Evolutionary conservation across 1,140 invertebrate species (phyloP).

Genomic region (Melipona quadrifasciata): DNA sequence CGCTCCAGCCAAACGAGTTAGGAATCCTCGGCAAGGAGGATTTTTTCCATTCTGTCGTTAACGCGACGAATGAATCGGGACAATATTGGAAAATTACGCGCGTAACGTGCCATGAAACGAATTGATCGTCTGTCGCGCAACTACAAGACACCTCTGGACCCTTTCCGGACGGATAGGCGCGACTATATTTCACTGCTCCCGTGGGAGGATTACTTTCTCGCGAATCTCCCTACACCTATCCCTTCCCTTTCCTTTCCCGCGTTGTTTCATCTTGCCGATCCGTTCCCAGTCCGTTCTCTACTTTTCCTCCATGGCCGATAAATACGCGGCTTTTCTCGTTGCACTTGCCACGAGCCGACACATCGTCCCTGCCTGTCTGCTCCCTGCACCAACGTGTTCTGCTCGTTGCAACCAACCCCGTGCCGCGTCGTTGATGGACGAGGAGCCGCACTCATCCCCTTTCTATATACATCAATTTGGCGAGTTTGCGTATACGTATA

Average conservation of each 20-base stretch:
- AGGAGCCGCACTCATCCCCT: conserved; percentile 39
- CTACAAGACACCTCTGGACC: not conserved
- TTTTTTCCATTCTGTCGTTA: conserved; percentile 17
- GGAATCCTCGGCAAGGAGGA: conserved; percentile 15
- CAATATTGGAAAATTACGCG: conserved; percentile 64
- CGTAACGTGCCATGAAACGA: conserved; percentile 63
- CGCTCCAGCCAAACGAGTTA: conserved; percentile 13
- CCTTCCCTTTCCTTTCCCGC: not conserved
- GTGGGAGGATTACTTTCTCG: conserved; percentile 51
- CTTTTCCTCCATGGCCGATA: conserved; percentile 39
- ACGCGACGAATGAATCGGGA: conserved; percentile 55
- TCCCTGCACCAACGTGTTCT: not conserved
- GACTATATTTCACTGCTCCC: conserved; percentile 54
- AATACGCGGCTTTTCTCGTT: conserved; percentile 47
- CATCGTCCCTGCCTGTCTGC: conserved; percentile 27
- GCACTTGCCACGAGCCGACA: conserved; percentile 20
- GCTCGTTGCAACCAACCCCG: conserved; percentile 18
- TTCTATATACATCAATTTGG: conserved; percentile 61
- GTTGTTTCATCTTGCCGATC: conserved; percentile 44
- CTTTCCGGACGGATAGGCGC: not conserved
- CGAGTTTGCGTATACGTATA: conserved; percentile 41
- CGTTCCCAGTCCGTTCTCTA: conserved; percentile 5
- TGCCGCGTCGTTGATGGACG: conserved; percentile 43
- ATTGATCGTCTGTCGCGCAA: conserved; percentile 46
- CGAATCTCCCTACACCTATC: not conserved